Evolutionary conservation across 2,797 vertebrate species (phyloP).

Genomic region (Chanos chanos): DNA sequence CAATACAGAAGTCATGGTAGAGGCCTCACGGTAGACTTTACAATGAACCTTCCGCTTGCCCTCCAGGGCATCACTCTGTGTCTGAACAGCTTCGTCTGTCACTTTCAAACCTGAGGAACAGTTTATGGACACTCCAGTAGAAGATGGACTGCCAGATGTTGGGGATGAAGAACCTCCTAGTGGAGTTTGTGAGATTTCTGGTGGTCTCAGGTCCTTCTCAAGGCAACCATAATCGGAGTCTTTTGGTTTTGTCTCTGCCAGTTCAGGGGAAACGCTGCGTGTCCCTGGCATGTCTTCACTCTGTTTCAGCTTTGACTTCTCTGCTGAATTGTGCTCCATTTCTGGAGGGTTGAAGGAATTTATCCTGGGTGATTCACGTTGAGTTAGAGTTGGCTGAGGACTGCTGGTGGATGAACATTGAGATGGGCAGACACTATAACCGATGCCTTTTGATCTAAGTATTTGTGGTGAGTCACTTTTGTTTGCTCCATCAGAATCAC

Average conservation of each 20-base stretch:
- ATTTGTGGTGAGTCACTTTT: too few species aligned
- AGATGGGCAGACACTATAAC: too few species aligned
- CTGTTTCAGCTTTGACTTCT: constrained; percentile 10
- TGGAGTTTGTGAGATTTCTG: constrained; percentile 34
- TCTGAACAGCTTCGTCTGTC: constrained; percentile 28
- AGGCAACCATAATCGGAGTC: neutral
- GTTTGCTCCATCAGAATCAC: too few species aligned
- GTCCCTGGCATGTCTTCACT: constrained; percentile 33
- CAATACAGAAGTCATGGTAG: constrained; percentile 83
- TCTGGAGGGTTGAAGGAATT: too few species aligned
- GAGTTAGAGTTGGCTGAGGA: too few species aligned
- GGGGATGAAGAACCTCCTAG: constrained; percentile 12
- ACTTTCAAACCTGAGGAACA: constrained; percentile 5
- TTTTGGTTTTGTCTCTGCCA: constrained; percentile 1
- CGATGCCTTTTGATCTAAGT: too few species aligned
- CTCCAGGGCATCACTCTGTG: constrained; percentile 7
- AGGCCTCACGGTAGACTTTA: constrained; percentile 78
- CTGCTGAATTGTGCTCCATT: too few species aligned
- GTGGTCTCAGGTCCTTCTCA: constrained; percentile 41
- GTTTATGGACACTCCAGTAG: constrained; percentile 37
- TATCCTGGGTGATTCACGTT: too few species aligned
- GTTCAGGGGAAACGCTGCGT: constrained; percentile 20
- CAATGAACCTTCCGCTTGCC: constrained; percentile 36
- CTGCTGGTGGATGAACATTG: too few species aligned
- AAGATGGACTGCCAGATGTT: neutral